Conservation (phyloP, 2,113 vertebrate genomes). For the Dunckerocampus dactyliophorus region DNA sequence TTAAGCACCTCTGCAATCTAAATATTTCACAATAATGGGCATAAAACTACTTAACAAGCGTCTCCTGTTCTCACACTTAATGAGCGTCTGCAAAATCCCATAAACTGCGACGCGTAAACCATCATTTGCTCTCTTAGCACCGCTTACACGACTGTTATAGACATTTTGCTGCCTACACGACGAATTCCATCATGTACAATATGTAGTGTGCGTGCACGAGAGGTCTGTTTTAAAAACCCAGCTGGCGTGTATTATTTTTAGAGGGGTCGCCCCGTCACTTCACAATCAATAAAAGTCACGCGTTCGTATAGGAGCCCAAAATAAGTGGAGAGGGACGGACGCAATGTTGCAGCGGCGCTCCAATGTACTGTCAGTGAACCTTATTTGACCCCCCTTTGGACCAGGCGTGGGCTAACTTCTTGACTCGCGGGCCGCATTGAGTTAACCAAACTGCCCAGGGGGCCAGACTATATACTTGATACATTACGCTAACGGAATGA, state of each 20-base stretch:
- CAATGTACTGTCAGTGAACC: too few species aligned
- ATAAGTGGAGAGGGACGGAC: slow-evolving; percentile 15
- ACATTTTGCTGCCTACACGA: not conserved
- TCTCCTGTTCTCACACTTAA: slow-evolving; percentile 24
- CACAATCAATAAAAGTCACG: slow-evolving; percentile 16
- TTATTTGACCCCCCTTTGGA: too few species aligned
- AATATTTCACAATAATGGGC: not conserved
- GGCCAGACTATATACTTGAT: too few species aligned
- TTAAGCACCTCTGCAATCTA: not conserved
- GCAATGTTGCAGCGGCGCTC: not conserved
- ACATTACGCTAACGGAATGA: too few species aligned
- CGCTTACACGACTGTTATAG: slow-evolving; percentile 12
- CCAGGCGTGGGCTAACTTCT: too few species aligned
- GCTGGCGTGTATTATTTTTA: slow-evolving; percentile 25
- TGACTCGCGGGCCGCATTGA: too few species aligned
- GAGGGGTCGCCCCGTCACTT: slow-evolving; percentile 13
- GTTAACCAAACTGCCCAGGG: too few species aligned
- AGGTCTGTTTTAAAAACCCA: slow-evolving; percentile 7
- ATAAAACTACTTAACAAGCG: not conserved
- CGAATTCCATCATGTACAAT: not conserved
- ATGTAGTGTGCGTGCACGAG: not conserved
- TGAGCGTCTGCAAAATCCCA: slow-evolving; percentile 2
- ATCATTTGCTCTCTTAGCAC: not conserved
- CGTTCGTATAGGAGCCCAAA: slow-evolving; percentile 10
- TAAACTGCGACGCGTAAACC: slow-evolving; percentile 17